phyloP scores from a whole-genome alignment of 1,140 invertebrate genomes.

The Galleria mellonella region DNA sequence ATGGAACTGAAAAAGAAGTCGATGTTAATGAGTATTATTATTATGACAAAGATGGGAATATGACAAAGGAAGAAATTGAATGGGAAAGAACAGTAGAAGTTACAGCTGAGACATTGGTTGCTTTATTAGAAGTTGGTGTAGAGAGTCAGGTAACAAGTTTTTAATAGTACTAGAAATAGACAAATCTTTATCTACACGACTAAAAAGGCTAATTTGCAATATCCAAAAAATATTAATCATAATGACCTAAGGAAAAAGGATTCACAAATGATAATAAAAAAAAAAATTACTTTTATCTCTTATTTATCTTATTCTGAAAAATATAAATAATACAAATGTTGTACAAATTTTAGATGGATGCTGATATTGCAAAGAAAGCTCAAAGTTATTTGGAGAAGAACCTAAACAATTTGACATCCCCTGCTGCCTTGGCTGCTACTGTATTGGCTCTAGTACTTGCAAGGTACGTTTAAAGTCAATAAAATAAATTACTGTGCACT shows the following conservation, averaged over 20 bases:
- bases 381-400: constrained; percentile 76
- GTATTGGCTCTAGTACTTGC: constrained; percentile 74
- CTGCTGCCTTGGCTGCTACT: constrained; percentile 74
- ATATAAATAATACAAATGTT: not conserved
- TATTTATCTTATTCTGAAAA: too few relatives aligned
- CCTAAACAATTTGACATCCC: constrained; percentile 70
- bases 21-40: constrained; percentile 62
- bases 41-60: constrained; percentile 68
- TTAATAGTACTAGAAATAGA: not conserved
- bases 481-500: not conserved
- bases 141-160: constrained; percentile 68
- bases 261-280: too few relatives aligned
- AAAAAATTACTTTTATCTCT: too few relatives aligned
- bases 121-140: constrained; percentile 76
- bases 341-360: constrained; percentile 61
- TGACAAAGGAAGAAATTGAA: constrained; percentile 60
- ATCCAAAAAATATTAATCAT: too few relatives aligned
- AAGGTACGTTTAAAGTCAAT: constrained; percentile 35
- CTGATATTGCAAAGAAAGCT: constrained; percentile 64
- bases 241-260: too few relatives aligned
- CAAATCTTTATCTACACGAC: too few relatives aligned
- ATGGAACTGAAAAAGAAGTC: constrained; percentile 43
- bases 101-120: constrained; percentile 76
- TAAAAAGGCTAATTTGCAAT: too few relatives aligned
- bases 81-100: constrained; percentile 75